Conservation (phyloP, 35 echinoderm and acorn worm species). For the Heliocidaris erythrogramma region DNA sequence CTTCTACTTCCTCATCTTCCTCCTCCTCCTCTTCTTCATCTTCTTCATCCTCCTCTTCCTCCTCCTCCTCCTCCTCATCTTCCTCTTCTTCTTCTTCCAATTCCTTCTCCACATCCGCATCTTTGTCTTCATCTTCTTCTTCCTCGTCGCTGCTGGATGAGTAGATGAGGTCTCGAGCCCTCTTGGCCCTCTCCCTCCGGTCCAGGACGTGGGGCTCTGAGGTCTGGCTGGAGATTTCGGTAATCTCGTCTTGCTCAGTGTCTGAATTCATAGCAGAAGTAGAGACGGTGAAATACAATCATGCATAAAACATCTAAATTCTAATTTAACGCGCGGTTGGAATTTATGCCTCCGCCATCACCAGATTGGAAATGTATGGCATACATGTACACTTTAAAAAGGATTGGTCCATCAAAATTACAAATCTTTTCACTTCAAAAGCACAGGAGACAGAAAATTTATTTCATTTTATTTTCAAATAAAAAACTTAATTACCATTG, state of each 20-base stretch:
- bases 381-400: no score
- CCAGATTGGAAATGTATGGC: no score
- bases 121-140: slow-evolving; percentile 56
- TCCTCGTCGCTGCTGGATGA: slow-evolving; percentile 65
- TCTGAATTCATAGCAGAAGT: neutral
- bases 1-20: slow-evolving; percentile 42
- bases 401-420: no score
- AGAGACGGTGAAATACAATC: neutral
- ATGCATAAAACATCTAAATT: no score
- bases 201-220: slow-evolving; percentile 52
- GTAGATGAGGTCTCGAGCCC: slow-evolving; percentile 44
- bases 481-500: no score
- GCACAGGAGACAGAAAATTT: no score
- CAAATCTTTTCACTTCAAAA: no score
- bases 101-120: slow-evolving; percentile 28
- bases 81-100: slow-evolving; percentile 29
- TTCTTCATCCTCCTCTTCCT: slow-evolving; percentile 47
- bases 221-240: slow-evolving; percentile 55
- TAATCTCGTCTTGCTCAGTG: slow-evolving; percentile 60
- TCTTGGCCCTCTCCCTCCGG: slow-evolving; percentile 35
- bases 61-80: slow-evolving; percentile 48
- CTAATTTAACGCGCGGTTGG: no score
- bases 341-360: no score
- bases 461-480: no score
- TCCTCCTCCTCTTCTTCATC: slow-evolving; percentile 51